Conservation (phyloP, 1,140 invertebrate species). For the Drosophila biarmipes region DNA sequence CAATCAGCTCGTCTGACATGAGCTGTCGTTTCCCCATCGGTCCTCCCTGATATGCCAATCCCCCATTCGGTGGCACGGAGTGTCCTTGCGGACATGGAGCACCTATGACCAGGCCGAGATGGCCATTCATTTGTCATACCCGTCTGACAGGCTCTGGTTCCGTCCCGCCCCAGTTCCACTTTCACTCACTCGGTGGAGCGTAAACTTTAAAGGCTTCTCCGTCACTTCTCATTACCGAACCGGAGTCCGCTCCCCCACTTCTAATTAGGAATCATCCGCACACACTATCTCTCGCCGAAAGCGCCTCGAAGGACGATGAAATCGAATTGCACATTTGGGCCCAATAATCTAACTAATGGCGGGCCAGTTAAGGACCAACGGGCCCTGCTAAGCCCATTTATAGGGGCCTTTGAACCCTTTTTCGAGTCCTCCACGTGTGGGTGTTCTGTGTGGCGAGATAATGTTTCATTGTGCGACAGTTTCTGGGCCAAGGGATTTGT, state of each 20-base stretch:
- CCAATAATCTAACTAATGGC: constrained; percentile 42
- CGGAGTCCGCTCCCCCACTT: background rate
- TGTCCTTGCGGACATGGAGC: constrained; percentile 24
- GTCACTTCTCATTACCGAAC: constrained; percentile 1
- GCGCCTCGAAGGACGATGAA: constrained; percentile 24
- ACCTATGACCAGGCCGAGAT: constrained; percentile 22
- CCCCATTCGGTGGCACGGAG: background rate
- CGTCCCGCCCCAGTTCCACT: background rate
- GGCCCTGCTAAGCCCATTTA: constrained; percentile 12
- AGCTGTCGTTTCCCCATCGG: constrained; percentile 15
- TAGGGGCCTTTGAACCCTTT: constrained; percentile 48
- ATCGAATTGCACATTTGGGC: constrained; percentile 57
- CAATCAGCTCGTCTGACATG: constrained; percentile 42
- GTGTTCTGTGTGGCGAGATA: constrained; percentile 39
- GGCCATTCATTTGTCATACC: constrained; percentile 45
- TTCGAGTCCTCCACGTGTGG: constrained; percentile 6
- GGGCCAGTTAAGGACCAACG: constrained; percentile 9
- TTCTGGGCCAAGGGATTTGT: constrained; percentile 20
- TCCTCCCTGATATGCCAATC: constrained; percentile 3
- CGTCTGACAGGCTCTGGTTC: constrained; percentile 21
- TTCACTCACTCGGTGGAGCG: constrained; percentile 1
- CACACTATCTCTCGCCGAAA: background rate
- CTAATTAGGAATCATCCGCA: constrained; percentile 29
- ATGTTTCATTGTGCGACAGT: constrained; percentile 35
- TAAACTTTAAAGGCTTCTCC: constrained; percentile 25